Percentiles rank a stretch among this genome's conserved stretches.
Conservation (phyloP, 2,113 vertebrate species). For the Clarias magur region DNA sequence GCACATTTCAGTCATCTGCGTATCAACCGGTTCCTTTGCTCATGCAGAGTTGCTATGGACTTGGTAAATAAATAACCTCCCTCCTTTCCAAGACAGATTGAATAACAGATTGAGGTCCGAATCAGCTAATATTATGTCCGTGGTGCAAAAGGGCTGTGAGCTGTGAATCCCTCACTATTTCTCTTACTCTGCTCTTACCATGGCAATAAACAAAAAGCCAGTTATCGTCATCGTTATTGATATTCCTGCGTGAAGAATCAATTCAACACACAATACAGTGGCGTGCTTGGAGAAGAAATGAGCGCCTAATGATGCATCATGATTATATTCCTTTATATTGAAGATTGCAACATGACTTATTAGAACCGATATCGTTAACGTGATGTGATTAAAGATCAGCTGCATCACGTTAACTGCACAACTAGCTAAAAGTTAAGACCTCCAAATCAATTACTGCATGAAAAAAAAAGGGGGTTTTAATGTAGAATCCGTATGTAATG, state of each 20-base stretch:
- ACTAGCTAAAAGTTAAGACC: neutral
- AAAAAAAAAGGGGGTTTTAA: neutral
- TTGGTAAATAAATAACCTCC: neutral
- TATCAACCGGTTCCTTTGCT: neutral
- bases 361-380: neutral
- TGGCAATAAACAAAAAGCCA: neutral
- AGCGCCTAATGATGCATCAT: neutral
- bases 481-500: neutral
- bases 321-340: neutral
- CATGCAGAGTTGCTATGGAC: neutral
- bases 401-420: neutral
- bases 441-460: neutral
- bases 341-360: slow-evolving; percentile 15
- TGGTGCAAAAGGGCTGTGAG: neutral
- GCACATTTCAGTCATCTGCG: neutral
- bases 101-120: neutral
- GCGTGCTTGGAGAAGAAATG: neutral
- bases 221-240: neutral
- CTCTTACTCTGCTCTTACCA: neutral
- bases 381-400: neutral
- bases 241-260: neutral
- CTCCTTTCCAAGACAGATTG: neutral
- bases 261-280: neutral
- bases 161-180: neutral
- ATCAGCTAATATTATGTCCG: neutral